Evolutionary conservation across 1,140 invertebrate genomes (phyloP).

Genomic region (Eueides isabella): DNA sequence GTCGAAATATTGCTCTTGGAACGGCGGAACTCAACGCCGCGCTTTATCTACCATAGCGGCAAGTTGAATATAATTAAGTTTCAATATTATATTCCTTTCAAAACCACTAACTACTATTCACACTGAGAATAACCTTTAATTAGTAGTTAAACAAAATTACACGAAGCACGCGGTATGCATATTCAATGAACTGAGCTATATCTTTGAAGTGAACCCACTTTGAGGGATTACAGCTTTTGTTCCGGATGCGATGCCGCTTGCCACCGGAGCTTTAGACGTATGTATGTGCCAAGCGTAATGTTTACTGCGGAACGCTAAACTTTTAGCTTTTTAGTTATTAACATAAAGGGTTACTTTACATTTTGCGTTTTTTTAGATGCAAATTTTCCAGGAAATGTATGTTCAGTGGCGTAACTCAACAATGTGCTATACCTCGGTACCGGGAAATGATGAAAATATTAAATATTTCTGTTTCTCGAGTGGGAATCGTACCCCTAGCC

Average conservation of each 20-base stretch:
- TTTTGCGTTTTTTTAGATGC: too few species aligned
- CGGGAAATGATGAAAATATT: too few species aligned
- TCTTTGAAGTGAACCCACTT: slow-evolving; percentile 14
- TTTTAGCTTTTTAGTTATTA: background rate
- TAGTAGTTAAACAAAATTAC: background rate
- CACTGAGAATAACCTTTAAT: background rate
- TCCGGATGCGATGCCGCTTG: background rate
- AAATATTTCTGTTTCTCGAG: too few species aligned
- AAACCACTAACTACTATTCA: background rate
- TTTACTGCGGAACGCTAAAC: background rate
- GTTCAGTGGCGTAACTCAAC: too few species aligned
- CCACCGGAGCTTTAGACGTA: background rate
- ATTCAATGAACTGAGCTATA: slow-evolving; percentile 6
- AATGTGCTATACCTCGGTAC: too few species aligned
- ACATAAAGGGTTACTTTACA: too few species aligned
- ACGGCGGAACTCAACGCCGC: background rate
- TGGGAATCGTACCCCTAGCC: too few species aligned
- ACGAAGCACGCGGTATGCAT: background rate
- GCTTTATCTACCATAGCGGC: background rate
- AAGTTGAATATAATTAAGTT: too few species aligned
- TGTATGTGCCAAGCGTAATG: background rate
- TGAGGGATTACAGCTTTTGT: slow-evolving; percentile 11
- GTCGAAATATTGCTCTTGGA: background rate
- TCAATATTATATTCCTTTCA: background rate
- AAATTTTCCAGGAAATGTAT: too few species aligned